Percentiles rank a stretch among this genome's conserved stretches.
Evolutionary conservation across 1,140 invertebrate genomes (phyloP).

Genomic region (Bombus cullumanus): DNA sequence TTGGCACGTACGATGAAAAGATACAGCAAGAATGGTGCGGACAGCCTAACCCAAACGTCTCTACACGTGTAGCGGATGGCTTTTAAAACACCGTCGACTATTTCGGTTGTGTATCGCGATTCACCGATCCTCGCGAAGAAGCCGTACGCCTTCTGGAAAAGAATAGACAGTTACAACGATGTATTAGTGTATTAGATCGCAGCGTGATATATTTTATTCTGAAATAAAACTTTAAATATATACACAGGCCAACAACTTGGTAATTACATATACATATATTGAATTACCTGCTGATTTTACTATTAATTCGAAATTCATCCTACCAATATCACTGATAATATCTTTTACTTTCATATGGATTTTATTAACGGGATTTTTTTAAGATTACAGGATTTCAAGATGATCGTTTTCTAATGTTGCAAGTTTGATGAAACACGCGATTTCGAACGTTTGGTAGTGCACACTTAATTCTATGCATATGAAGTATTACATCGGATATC

Average conservation of each 20-base stretch:
- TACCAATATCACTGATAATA: too few species aligned
- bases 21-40: conserved; percentile 60
- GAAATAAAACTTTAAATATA: not conserved
- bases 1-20: conserved; percentile 71
- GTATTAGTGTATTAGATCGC: not conserved
- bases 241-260: not conserved
- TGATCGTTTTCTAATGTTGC: too few species aligned
- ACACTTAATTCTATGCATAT: too few species aligned
- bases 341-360: too few species aligned
- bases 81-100: conserved; percentile 53
- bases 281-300: too few species aligned
- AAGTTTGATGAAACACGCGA: too few species aligned
- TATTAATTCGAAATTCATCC: too few species aligned
- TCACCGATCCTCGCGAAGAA: not conserved
- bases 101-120: conserved; percentile 28
- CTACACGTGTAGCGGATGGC: conserved; percentile 55
- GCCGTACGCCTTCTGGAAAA: not conserved
- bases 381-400: too few species aligned
- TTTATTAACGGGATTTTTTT: too few species aligned
- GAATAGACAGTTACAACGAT: not conserved
- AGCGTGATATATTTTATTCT: too few species aligned
- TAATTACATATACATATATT: too few species aligned
- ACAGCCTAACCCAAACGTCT: conserved; percentile 52
- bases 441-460: too few species aligned
- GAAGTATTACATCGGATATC: not conserved